Evolutionary conservation across 2,797 vertebrate genomes (phyloP).

Genomic region (Phoxinus dragarum): DNA sequence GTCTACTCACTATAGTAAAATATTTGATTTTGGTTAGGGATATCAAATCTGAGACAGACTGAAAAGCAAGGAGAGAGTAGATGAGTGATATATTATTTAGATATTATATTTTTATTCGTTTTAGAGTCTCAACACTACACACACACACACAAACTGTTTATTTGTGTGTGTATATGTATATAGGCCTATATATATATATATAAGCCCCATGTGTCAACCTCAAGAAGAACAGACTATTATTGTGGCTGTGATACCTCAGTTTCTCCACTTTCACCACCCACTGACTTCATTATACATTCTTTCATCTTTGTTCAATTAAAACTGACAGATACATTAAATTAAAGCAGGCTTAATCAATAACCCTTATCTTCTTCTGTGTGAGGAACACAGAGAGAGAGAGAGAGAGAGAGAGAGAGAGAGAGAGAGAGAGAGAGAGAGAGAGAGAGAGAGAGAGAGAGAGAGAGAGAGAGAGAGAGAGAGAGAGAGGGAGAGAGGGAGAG

Average conservation of each 20-base stretch:
- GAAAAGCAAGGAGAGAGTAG: background rate
- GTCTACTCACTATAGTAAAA: background rate
- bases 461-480: conserved; percentile 24
- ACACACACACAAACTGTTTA: background rate
- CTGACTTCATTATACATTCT: conserved; percentile 27
- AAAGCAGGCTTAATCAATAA: conserved; percentile 44
- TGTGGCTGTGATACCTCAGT: conserved; percentile 15
- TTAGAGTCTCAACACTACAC: background rate
- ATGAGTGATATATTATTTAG: background rate
- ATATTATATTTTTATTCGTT: background rate
- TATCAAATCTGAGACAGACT: background rate
- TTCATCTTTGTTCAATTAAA: conserved; percentile 55
- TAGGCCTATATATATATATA: background rate
- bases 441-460: conserved; percentile 17
- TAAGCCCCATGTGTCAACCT: background rate
- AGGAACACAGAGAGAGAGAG: conserved; percentile 10
- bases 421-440: background rate
- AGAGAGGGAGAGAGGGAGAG: background rate
- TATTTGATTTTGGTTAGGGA: background rate
- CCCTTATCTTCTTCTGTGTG: conserved; percentile 16
- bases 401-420: background rate
- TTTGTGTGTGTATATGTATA: background rate
- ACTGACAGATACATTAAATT: conserved; percentile 44
- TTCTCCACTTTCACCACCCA: conserved; percentile 5
- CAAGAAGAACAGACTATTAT: background rate